phyloP scores from a whole-genome alignment of 2,888 invertebrate species.

The Dryobotodes eremita region DNA sequence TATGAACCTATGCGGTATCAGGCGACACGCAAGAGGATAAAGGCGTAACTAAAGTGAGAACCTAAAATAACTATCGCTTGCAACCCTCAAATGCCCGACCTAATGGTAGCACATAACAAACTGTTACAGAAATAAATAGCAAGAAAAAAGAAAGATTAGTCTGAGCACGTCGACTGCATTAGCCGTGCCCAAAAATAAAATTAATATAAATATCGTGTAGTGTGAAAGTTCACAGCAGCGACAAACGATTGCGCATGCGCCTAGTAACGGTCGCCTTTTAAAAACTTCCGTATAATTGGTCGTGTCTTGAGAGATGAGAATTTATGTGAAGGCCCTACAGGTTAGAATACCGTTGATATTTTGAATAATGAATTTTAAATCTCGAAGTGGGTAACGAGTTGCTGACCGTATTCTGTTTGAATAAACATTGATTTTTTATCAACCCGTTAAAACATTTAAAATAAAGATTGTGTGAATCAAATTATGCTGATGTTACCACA shows the following conservation, averaged over 20 bases:
- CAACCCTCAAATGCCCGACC: constrained; percentile 80
- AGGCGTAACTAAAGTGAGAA: constrained; percentile 48
- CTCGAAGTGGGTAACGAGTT: constrained; percentile 55
- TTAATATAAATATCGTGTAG: constrained; percentile 81
- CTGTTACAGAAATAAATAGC: constrained; percentile 85
- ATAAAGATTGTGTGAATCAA: constrained; percentile 64
- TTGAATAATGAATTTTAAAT: constrained; percentile 75
- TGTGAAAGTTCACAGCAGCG: constrained; percentile 88
- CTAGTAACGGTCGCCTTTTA: constrained; percentile 76
- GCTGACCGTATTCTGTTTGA: constrained; percentile 56
- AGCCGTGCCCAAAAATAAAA: constrained; percentile 86
- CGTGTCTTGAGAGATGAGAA: constrained; percentile 76
- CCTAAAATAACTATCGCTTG: constrained; percentile 74
- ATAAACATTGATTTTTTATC: constrained; percentile 60
- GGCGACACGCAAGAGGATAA: no score
- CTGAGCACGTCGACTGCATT: constrained; percentile 83
- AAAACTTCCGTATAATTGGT: constrained; percentile 80
- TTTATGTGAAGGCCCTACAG: constrained; percentile 73
- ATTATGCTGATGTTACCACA: constrained; percentile 36
- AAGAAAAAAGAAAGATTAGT: constrained; percentile 82
- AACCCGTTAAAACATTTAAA: constrained; percentile 51
- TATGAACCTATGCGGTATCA: no score
- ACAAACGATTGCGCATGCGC: constrained; percentile 80
- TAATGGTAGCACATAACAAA: constrained; percentile 86
- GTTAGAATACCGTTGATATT: constrained; percentile 73